Percentiles rank a stretch among this genome's conserved stretches.
These are phyloP conservation scores for Miltochrista miniata DNA, from an alignment of 2,888 invertebrate genomes.

Conservation along the genomic window DNA sequence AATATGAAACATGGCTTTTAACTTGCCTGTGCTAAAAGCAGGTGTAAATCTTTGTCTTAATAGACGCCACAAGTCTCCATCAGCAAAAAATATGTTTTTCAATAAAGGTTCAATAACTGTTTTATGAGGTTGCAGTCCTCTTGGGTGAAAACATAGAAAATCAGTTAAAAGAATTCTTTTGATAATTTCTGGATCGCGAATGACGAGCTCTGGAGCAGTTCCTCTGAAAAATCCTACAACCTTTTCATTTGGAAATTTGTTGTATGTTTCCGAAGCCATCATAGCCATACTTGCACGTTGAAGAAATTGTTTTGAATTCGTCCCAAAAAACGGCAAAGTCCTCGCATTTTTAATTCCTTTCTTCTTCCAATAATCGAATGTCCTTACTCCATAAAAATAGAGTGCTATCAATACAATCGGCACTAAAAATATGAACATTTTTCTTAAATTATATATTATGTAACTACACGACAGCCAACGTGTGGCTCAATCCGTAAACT, in stretches of 20 bases:
- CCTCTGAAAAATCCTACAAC: conserved; percentile 68
- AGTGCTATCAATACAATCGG: conserved; percentile 40
- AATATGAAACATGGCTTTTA: conserved; percentile 73
- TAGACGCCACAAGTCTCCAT: conserved; percentile 70
- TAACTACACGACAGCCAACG: background rate
- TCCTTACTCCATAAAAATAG: conserved; percentile 59
- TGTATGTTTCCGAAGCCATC: conserved; percentile 60
- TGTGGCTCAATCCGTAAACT: conserved; percentile 7
- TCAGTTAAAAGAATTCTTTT: conserved; percentile 66
- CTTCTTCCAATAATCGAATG: conserved; percentile 65
- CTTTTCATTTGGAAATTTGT: conserved; percentile 65
- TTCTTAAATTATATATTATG: background rate
- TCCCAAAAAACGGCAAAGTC: conserved; percentile 62
- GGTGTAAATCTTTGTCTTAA: conserved; percentile 69
- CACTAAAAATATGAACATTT: conserved; percentile 46
- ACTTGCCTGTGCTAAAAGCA: conserved; percentile 68
- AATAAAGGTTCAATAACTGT: conserved; percentile 64
- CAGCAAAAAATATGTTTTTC: conserved; percentile 69
- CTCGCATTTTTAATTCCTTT: conserved; percentile 65
- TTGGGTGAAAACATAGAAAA: conserved; percentile 61
- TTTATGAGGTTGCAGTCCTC: conserved; percentile 63
- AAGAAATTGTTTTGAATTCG: conserved; percentile 55
- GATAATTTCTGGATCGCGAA: conserved; percentile 67
- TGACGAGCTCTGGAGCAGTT: conserved; percentile 58
- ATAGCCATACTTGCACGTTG: conserved; percentile 64